Evolutionary conservation across 2,888 invertebrate genomes (phyloP), one percentile per base, ranked within the genome.

Genomic region (Xylota sylvarum): DNA sequence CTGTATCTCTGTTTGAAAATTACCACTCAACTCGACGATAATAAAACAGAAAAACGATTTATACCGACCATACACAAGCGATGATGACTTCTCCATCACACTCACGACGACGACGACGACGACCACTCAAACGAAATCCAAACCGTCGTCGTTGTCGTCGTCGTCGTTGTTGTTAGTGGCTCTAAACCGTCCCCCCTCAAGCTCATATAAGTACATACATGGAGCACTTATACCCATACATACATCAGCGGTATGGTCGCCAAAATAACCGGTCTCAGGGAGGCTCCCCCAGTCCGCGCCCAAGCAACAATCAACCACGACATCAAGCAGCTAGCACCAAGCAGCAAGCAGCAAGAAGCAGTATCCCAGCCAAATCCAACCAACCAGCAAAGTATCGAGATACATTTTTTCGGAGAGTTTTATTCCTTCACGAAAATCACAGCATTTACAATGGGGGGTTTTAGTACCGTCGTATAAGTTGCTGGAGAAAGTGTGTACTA

Each of bases 381-480:
- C 50, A 70, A 52, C 69, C 64, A 69, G 74, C 69, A 48, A 72
- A 67, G 76, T 82, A 82, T 82, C 62, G 35, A 76, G 77, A 86
- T 82, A 82, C 77, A 62, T 78, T 55, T 72, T 48, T 62, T 67
- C 46, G 43, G 77, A 82, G 78, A 82, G 73, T 82, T 73, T 69
- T 69, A 78, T 82, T 78, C 77, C 67, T 67, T 82, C 62, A 82
- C 73, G 73, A 86, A 86, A 86, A 82, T 86, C 86, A 86, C 86
- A 77, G 56, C 82, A 67, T 82, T 86, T 86, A 86, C 86, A 77
- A 77, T 72, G 82, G 67, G 74, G 67, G 62, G 72, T 86, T 86
- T 86, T 86, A 86, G 86, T 86, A 82, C 86, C 62, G 73, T 82
- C 86, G 86, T 86, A 86, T 86, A 86, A 86, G 82, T 86, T 82